phyloP scores from a whole-genome alignment of 1,140 invertebrate species.

The Drosophila bocqueti region DNA sequence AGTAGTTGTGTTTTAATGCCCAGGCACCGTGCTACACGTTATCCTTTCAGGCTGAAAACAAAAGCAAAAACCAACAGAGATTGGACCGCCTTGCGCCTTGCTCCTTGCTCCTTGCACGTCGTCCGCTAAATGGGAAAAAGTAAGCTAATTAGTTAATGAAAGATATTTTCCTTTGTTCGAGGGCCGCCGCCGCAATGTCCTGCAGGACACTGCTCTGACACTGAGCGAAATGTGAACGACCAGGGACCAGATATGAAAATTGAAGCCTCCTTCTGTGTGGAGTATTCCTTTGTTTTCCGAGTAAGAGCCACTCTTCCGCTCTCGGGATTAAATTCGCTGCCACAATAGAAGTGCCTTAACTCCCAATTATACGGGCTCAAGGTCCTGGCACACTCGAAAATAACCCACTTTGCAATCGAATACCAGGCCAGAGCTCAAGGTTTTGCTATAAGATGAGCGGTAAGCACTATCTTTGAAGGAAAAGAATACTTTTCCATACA shows the following conservation, averaged over 20 bases:
- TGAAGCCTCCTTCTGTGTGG: not conserved
- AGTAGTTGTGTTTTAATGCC: constrained; percentile 76
- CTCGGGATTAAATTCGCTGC: not conserved
- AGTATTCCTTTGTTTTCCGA: not conserved
- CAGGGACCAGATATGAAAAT: constrained; percentile 6
- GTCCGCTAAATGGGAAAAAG: constrained; percentile 60
- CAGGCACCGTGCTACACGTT: constrained; percentile 63
- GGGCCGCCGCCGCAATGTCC: constrained; percentile 35
- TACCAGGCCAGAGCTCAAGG: not conserved
- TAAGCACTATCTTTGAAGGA: too few species aligned
- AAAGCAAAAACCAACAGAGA: constrained; percentile 67
- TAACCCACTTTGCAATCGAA: not conserved
- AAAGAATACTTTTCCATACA: not conserved
- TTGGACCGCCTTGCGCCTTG: constrained; percentile 10
- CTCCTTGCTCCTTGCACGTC: not conserved
- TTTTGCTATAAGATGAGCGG: not conserved
- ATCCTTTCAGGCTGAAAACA: constrained; percentile 67
- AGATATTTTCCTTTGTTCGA: constrained; percentile 79
- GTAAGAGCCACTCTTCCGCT: not conserved
- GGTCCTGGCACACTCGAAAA: not conserved
- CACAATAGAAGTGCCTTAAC: not conserved
- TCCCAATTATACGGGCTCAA: not conserved
- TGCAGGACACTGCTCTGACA: constrained; percentile 22
- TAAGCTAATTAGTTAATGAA: constrained; percentile 84
- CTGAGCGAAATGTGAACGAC: constrained; percentile 12